Conservation (phyloP, 2,888 invertebrate genomes). For the Aelia acuminata region DNA sequence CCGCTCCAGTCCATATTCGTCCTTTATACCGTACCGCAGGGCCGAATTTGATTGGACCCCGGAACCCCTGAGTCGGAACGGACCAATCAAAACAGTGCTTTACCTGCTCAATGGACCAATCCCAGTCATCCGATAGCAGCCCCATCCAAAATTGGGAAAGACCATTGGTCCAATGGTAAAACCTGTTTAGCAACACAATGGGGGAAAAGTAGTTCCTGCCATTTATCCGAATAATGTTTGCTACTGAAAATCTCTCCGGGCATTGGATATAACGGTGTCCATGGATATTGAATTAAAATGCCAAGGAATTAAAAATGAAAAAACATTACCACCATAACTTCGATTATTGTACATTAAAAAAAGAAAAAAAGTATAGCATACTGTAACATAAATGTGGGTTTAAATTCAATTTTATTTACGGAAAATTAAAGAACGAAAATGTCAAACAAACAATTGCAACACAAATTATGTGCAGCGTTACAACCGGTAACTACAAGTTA, state of each 20-base stretch:
- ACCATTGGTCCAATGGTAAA: not conserved
- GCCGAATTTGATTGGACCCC: constrained; percentile 3
- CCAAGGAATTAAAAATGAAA: not conserved
- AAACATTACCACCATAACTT: too few species aligned
- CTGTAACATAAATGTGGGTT: too few species aligned
- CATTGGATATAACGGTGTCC: not conserved
- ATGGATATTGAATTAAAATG: not conserved
- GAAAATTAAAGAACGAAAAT: too few species aligned
- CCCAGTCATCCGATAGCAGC: constrained; percentile 19
- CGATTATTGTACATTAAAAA: too few species aligned
- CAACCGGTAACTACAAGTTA: too few species aligned
- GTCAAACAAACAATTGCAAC: too few species aligned
- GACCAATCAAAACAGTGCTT: constrained; percentile 35
- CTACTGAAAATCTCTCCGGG: not conserved
- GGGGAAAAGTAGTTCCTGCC: not conserved
- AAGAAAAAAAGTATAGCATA: too few species aligned
- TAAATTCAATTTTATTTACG: too few species aligned
- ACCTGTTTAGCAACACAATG: constrained; percentile 29
- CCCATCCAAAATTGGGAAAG: constrained; percentile 10
- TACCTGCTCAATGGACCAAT: constrained; percentile 33
- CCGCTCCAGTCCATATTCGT: not conserved
- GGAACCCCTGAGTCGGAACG: constrained; percentile 1
- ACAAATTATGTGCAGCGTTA: too few species aligned
- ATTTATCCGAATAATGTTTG: not conserved
- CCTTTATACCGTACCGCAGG: not conserved